phyloP scores from a whole-genome alignment of 2,888 invertebrate genomes.

The Rotaria magnacalcarata region DNA sequence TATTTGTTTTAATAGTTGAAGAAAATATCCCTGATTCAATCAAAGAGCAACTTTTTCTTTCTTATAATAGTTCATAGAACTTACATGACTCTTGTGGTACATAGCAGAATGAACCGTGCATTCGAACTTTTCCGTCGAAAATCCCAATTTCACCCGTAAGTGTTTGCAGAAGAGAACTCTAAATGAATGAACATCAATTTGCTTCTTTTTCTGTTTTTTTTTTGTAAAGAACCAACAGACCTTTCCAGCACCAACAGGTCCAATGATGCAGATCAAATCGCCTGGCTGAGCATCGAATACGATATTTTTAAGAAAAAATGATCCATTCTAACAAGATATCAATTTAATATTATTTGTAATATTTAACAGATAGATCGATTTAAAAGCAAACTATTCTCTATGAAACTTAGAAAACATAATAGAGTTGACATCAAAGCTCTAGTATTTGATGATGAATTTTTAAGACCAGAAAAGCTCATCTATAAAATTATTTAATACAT shows the following conservation, averaged over 20 bases:
- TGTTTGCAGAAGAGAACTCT: conserved; percentile 21
- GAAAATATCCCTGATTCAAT: conserved; percentile 8
- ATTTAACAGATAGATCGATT: too few species aligned
- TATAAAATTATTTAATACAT: too few species aligned
- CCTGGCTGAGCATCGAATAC: conserved; percentile 16
- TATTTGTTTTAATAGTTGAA: neutral
- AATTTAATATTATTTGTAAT: neutral
- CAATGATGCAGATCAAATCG: neutral
- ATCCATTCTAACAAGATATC: neutral
- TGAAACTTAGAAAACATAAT: too few species aligned
- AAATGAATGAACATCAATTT: neutral
- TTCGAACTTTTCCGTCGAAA: neutral
- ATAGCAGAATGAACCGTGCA: neutral
- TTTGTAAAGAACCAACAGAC: conserved; percentile 48
- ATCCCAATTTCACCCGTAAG: neutral
- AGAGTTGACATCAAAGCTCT: too few species aligned
- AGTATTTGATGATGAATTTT: too few species aligned
- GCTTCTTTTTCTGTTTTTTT: neutral
- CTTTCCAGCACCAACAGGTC: neutral
- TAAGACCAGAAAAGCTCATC: too few species aligned
- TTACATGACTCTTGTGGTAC: conserved; percentile 27
- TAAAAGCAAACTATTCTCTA: too few species aligned
- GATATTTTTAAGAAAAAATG: neutral
- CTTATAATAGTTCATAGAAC: neutral
- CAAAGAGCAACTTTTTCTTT: neutral